phyloP scores from a whole-genome alignment of 2,797 vertebrate genomes.

The Apogon talboti region DNA sequence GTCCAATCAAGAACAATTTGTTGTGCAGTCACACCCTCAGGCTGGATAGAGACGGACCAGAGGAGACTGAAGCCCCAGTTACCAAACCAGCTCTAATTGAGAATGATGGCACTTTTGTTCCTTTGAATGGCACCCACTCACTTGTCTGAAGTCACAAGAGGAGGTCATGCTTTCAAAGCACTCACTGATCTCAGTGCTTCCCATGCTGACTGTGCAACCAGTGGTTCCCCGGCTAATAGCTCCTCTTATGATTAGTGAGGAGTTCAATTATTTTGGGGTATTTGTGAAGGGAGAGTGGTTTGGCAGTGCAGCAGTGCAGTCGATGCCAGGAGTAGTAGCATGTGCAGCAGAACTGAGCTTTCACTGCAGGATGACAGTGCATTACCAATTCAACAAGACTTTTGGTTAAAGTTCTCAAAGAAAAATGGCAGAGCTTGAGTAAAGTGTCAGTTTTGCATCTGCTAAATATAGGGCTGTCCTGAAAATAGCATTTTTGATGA shows the following conservation, averaged over 20 bases:
- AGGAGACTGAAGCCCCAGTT: slow-evolving; percentile 46
- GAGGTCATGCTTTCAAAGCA: slow-evolving; percentile 69
- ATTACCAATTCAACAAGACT: slow-evolving; percentile 5
- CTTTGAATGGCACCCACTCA: slow-evolving; percentile 69
- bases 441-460: neutral
- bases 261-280: slow-evolving; percentile 63
- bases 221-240: slow-evolving; percentile 48
- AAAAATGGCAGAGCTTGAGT: no score
- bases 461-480: no score
- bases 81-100: slow-evolving; percentile 71
- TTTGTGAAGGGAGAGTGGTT: slow-evolving; percentile 48
- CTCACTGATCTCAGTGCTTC: slow-evolving; percentile 62
- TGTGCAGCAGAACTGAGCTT: slow-evolving; percentile 15
- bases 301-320: slow-evolving; percentile 28
- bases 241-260: slow-evolving; percentile 57
- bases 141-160: slow-evolving; percentile 72
- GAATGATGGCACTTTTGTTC: slow-evolving; percentile 77
- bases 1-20: slow-evolving; percentile 67
- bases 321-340: slow-evolving; percentile 22
- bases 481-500: no score
- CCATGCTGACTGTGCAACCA: slow-evolving; percentile 72
- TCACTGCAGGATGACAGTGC: slow-evolving; percentile 18
- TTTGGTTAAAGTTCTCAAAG: neutral
- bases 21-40: slow-evolving; percentile 60
- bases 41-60: slow-evolving; percentile 37